Evolutionary conservation across 2,113 vertebrate species (phyloP), one percentile per base, ranked within the genome.

Genomic region (Psittacara wagleri): DNA sequence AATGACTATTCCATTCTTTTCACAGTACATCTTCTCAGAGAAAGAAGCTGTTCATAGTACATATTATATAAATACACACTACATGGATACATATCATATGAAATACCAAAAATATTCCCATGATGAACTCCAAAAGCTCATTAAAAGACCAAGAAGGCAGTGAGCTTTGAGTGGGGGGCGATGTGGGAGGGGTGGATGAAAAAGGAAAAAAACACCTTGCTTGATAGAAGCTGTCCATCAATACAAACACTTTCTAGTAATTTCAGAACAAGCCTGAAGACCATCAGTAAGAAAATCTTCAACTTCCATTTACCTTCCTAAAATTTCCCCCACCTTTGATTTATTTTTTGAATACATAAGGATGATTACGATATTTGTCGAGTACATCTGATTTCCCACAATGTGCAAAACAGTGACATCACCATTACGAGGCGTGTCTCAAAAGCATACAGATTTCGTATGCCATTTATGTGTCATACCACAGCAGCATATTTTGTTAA

Each of bases 401-500:
- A 88, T 33, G 70, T 66, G 61, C 15, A 72, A 78, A 66, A 82
- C 54, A 43, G 6, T 3, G 16, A 0, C 63, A 69, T 46, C 31
- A 54, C 28, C 55, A 11, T 57, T 14, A 59, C 13, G 22, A 81
- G 72, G 79, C 20, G 61, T 78, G 69, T 94, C 74, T 62, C 79
- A 90, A 66, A 86, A 96, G 70, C 51, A 33, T 8, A 79, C 2
- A 54, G 68, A 81, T 86, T 87, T 91, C 17, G 2, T 24, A 68
- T 90, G 73, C 73, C 78, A 94, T 41, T 17, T 64, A 62, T 10
- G 80, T 87, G 83, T 75, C 84, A 80, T 6, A 85, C 48, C 86
- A 95, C 23, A 61, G 79, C 61, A 74, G 37, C 57, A 95, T 29
- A 94, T 41, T 93, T 90, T 93, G 92, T 37, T 83, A 94, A 78